phyloP scores from a whole-genome alignment of 2,113 vertebrate species.

The Tretioscincus oriximinensis region DNA sequence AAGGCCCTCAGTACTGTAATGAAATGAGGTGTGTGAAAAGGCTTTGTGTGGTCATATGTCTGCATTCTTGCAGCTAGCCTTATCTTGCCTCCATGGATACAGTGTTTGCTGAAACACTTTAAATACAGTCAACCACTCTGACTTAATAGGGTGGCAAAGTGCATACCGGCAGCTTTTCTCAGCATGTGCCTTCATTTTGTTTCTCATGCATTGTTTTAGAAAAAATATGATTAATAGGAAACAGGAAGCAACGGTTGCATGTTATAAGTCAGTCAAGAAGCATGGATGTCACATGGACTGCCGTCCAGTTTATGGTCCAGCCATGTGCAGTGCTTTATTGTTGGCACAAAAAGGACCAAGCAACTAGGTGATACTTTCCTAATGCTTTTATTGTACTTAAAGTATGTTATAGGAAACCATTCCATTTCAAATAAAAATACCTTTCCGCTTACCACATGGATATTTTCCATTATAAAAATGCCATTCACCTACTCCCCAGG shows the following conservation, averaged over 20 bases:
- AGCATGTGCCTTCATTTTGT: background rate
- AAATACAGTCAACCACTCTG: background rate
- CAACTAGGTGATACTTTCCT: too few species aligned
- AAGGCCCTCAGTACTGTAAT: background rate
- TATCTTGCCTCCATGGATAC: slow-evolving; percentile 23
- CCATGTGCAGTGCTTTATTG: too few species aligned
- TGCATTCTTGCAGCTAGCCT: background rate
- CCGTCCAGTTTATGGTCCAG: too few species aligned
- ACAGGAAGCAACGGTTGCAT: background rate
- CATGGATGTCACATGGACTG: too few species aligned
- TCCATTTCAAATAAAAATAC: too few species aligned
- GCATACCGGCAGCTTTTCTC: background rate
- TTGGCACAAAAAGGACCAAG: too few species aligned
- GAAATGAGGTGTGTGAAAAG: background rate
- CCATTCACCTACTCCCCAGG: too few species aligned
- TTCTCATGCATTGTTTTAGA: background rate
- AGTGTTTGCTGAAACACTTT: slow-evolving; percentile 27
- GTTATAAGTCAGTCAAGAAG: slow-evolving; percentile 1
- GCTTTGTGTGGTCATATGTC: slow-evolving; percentile 17
- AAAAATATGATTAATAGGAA: background rate
- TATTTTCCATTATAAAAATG: too few species aligned
- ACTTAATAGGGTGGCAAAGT: background rate
- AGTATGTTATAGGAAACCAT: too few species aligned
- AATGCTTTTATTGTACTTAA: too few species aligned
- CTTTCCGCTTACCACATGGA: too few species aligned